Base-by-base conservation (phyloP, 1,140 invertebrate species). In the Listronotus oregonensis region DNA sequence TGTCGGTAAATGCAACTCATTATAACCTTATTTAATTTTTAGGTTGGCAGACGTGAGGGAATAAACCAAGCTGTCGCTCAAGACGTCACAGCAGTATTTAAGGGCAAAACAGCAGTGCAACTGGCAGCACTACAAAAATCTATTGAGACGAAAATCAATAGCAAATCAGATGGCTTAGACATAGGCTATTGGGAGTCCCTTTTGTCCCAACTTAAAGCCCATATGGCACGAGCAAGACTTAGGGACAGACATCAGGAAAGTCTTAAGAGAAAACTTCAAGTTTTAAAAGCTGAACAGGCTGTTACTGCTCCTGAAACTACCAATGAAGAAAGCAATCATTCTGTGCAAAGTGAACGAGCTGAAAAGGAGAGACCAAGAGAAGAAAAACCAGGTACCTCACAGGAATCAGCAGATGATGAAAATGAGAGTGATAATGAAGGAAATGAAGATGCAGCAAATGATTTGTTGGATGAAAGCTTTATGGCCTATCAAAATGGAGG, bases 181-280 rank as follows among this genome's bases (percentile, higher is more conserved):
- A 91, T 98, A 11, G 93, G 92, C 50, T 99, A 98, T 80, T 99
- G 96, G 96, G 96, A 99, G 82, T 94, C 92, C 47, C 80, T 99
- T 46, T 82, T 97, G 8, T 93, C 92, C 40, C 91, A 97, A 79
- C 82, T 99, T 3, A 96, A 95, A 86, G 96, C 96, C 6, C 94
- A 98, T 79, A 96, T 97, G 87, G 95, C 97, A 0, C 85, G 94
- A 70, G 94, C 95, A 5, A 82, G 96, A 39, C 83, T 99, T 1
- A 83, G 94, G 64, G 96, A 99, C 81, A 81, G 92, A 9, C 97
- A 99, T 82, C 91, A 97, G 80, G 89, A 93, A 64, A 94, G 95
- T 78, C 82, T 98, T n/a, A 85, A 87, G 43, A 86, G 90, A 71
- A 98, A 98, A 82, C 81, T 99, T 60, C 87, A 92, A 75, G 85